phyloP scores from a whole-genome alignment of 2,113 vertebrate genomes.

The Ciconia stormi region DNA sequence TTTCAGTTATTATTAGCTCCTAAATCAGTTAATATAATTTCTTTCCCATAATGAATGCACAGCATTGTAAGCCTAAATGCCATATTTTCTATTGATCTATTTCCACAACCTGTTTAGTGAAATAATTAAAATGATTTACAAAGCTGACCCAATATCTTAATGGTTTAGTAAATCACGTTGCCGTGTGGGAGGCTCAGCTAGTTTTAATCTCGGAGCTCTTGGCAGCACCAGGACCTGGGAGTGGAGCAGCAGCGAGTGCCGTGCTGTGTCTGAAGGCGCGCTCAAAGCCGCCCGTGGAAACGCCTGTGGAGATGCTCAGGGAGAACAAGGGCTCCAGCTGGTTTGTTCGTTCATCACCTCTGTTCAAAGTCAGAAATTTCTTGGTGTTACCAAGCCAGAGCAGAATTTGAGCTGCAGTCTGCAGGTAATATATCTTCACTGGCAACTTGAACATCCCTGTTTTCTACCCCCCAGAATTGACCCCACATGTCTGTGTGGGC shows the following conservation, averaged over 20 bases:
- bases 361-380: background rate
- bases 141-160: conserved; percentile 56
- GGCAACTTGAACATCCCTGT: background rate
- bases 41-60: conserved; percentile 48
- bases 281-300: background rate
- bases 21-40: conserved; percentile 66
- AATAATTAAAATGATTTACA: conserved; percentile 67
- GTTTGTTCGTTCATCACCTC: background rate
- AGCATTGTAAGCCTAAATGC: conserved; percentile 46
- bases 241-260: background rate
- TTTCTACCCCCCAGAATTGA: background rate
- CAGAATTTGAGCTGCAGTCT: background rate
- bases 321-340: background rate
- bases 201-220: background rate
- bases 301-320: rapidly evolving
- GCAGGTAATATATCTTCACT: background rate
- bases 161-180: conserved; percentile 58
- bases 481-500: background rate
- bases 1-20: conserved; percentile 56
- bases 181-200: background rate
- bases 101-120: conserved; percentile 63
- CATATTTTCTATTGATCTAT: conserved; percentile 65
- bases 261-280: background rate
- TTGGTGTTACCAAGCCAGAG: background rate
- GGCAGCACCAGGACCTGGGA: background rate